Conservation (phyloP, 2,113 vertebrate species). For the Lagenorhynchus albirostris region DNA sequence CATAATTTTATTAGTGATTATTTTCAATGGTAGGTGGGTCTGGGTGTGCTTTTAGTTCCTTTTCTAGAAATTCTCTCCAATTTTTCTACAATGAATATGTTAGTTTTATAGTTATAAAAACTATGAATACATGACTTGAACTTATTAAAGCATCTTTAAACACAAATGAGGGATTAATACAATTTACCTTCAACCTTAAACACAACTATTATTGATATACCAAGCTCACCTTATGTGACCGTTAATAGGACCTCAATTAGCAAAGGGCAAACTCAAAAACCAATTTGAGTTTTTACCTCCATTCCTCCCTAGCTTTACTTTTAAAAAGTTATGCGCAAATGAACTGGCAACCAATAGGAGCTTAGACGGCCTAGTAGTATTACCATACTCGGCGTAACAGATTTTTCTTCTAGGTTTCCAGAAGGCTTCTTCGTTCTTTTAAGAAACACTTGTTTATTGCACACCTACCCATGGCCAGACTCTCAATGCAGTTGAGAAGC, state of each 20-base stretch:
- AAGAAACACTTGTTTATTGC: background rate
- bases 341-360: background rate
- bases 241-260: background rate
- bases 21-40: background rate
- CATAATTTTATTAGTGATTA: background rate
- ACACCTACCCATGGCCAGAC: background rate
- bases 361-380: background rate
- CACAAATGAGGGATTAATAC: background rate
- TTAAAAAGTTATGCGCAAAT: background rate
- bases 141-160: background rate
- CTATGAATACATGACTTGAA: background rate
- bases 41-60: background rate
- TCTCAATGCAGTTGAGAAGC: background rate
- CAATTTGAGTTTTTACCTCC: background rate
- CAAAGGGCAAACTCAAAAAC: background rate
- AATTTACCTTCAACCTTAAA: constrained; percentile 6
- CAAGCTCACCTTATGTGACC: background rate
- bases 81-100: background rate
- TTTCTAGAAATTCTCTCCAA: constrained; percentile 9
- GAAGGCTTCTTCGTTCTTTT: background rate
- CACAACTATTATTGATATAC: background rate
- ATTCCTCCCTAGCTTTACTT: background rate
- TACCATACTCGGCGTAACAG: background rate
- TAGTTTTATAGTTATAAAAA: background rate
- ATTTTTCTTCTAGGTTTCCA: background rate